Conservation (phyloP, 37 sponge, comb jelly and placozoan genomes). For the Cliona cf. orientalis region DNA sequence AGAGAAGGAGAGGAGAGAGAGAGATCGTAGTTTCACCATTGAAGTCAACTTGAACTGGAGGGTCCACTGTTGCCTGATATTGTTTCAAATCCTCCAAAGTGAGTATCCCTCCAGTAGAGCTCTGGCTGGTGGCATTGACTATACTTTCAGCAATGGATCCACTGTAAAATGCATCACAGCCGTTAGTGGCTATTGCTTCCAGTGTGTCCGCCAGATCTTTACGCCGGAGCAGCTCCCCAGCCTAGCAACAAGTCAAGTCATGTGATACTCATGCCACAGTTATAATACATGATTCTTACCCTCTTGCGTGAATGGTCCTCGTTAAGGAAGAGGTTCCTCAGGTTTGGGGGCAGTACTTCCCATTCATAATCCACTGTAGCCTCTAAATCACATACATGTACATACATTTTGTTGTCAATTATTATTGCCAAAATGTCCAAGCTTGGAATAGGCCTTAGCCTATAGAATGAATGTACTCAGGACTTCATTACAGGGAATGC, state of each 20-base stretch:
- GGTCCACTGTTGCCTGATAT: conserved; percentile 47
- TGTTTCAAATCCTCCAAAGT: conserved; percentile 55
- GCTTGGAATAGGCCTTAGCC: no score
- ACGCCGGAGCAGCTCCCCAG: conserved; percentile 51
- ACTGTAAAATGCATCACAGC: conserved; percentile 60
- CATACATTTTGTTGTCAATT: no score
- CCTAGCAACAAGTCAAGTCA: neutral
- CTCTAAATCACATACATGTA: no score
- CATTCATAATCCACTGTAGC: neutral
- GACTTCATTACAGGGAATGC: no score
- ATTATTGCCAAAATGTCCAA: no score
- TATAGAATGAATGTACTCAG: no score
- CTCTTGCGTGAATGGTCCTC: conserved; percentile 10
- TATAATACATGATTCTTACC: neutral
- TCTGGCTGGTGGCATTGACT: conserved; percentile 7
- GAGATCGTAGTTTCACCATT: conserved; percentile 21
- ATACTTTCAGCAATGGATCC: conserved; percentile 62
- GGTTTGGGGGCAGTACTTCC: neutral
- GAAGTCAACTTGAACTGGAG: conserved; percentile 29
- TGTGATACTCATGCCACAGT: neutral
- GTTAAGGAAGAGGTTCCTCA: neutral
- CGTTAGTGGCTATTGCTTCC: conserved; percentile 38
- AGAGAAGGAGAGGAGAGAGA: no score
- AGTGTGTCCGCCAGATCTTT: conserved; percentile 62
- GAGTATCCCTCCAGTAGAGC: conserved; percentile 62